Percentiles rank a stretch among this genome's conserved stretches.
phyloP scores from a whole-genome alignment of 2,888 invertebrate genomes.

The Pimpla rufipes region DNA sequence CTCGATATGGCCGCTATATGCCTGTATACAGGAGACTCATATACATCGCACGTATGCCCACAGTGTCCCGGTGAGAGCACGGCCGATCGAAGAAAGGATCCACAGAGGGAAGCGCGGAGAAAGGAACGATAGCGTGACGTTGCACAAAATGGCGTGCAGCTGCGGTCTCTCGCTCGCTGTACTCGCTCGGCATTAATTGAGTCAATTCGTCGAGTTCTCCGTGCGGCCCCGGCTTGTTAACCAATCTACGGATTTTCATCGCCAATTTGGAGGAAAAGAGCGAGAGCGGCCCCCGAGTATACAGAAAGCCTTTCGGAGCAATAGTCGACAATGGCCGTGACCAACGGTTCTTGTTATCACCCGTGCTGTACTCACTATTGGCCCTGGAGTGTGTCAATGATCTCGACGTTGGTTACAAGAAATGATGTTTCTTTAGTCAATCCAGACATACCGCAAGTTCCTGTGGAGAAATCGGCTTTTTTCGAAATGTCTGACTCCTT shows the following conservation, averaged over 20 bases:
- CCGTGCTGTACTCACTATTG: neutral
- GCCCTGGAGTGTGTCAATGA: constrained; percentile 16
- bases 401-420: constrained; percentile 2
- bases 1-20: constrained; percentile 68
- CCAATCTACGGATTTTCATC: constrained; percentile 81
- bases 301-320: constrained; percentile 52
- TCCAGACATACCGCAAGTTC: neutral
- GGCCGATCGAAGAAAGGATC: constrained; percentile 78
- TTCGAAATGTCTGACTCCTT: neutral
- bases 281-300: constrained; percentile 8
- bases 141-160: constrained; percentile 75
- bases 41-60: constrained; percentile 12
- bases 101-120: constrained; percentile 64
- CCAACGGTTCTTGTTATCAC: constrained; percentile 41
- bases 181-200: constrained; percentile 79
- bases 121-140: constrained; percentile 78
- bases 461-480: neutral
- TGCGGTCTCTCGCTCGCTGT: constrained; percentile 64
- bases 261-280: constrained; percentile 74
- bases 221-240: constrained; percentile 77
- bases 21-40: constrained; percentile 6
- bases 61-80: constrained; percentile 61
- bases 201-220: constrained; percentile 78
- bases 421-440: neutral
- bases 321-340: constrained; percentile 52